Percentiles rank a stretch among this genome's conserved stretches.
Evolutionary conservation across 2,113 vertebrate species (phyloP).

Genomic region (Trachemys scripta): DNA sequence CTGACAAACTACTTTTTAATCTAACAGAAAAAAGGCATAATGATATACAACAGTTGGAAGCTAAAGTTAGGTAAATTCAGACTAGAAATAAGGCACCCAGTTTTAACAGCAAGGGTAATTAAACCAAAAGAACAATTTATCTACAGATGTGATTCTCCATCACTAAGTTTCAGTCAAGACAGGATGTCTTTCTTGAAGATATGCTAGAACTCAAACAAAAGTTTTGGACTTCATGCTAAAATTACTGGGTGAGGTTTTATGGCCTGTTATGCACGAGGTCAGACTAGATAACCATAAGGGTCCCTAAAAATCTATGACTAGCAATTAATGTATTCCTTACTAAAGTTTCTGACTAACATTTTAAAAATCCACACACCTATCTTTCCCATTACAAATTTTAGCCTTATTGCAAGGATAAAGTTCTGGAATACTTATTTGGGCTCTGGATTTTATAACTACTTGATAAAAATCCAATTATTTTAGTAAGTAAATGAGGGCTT

Average conservation of each 20-base stretch:
- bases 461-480: not conserved
- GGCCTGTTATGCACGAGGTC: fast-evolving
- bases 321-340: not conserved
- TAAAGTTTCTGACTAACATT: not conserved
- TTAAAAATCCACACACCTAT: not conserved
- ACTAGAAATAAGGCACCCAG: too few relatives aligned
- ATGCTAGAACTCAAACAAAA: too few relatives aligned
- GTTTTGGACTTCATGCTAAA: too few relatives aligned
- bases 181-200: too few relatives aligned
- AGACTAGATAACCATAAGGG: not conserved
- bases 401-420: not conserved
- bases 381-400: not conserved
- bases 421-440: not conserved
- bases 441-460: not conserved
- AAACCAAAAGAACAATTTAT: too few relatives aligned
- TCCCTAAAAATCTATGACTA: not conserved
- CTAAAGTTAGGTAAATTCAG: too few relatives aligned
- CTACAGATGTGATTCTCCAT: too few relatives aligned
- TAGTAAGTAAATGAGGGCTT: fast-evolving
- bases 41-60: too few relatives aligned
- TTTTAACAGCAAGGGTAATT: too few relatives aligned
- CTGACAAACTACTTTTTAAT: too few relatives aligned
- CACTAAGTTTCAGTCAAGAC: too few relatives aligned
- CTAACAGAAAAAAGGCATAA: too few relatives aligned
- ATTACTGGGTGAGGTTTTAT: not conserved